These are phyloP conservation scores for Loris lydekkerianus DNA, from an alignment of 2,797 vertebrate species.

Conservation along the genomic window DNA sequence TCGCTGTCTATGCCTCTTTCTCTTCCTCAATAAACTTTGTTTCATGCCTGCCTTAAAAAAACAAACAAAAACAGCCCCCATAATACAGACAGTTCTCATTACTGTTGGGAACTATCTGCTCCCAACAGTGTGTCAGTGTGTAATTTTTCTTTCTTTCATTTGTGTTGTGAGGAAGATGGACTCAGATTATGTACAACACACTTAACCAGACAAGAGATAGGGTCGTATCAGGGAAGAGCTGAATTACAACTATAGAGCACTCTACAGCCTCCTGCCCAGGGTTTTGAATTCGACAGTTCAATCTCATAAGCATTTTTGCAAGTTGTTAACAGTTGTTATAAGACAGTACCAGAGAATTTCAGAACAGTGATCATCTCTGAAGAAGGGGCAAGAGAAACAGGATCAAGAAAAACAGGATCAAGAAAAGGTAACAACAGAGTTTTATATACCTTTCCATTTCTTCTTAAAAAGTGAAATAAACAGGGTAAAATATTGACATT, in stretches of 20 bases:
- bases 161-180: background rate
- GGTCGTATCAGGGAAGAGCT: background rate
- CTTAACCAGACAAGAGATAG: background rate
- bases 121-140: background rate
- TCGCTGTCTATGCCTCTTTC: too few relatives aligned
- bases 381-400: background rate
- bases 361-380: background rate
- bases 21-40: too few relatives aligned
- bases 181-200: background rate
- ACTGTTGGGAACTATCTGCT: background rate
- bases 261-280: background rate
- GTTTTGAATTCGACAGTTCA: background rate
- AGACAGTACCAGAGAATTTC: background rate
- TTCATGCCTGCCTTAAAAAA: too few relatives aligned
- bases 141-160: constrained; percentile 4
- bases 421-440: background rate
- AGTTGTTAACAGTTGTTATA: background rate
- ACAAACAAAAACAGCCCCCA: background rate
- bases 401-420: background rate
- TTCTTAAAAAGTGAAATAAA: background rate
- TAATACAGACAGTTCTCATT: background rate
- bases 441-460: background rate
- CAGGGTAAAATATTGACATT: background rate
- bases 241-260: background rate
- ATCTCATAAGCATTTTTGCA: background rate